These are phyloP conservation scores for Eupeodes luniger DNA, from an alignment of 2,888 invertebrate genomes.

Conservation along the genomic window DNA sequence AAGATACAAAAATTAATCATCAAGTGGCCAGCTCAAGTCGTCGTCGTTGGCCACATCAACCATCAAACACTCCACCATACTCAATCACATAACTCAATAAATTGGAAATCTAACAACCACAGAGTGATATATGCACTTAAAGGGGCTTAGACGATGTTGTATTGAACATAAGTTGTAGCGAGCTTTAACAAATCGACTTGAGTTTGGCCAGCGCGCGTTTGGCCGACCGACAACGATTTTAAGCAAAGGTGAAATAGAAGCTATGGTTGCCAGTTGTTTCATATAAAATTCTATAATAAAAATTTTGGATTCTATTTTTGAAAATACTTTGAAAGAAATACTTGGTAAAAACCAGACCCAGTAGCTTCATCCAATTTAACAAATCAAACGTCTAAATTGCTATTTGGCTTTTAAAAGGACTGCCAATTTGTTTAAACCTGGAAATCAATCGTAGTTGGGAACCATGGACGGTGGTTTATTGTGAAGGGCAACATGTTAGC, in stretches of 20 bases:
- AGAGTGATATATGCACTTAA: conserved; percentile 71
- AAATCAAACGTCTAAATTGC: too few species aligned
- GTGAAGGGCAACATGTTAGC: conserved; percentile 81
- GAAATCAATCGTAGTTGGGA: not conserved
- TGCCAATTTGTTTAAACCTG: too few species aligned
- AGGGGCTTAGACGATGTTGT: conserved; percentile 34
- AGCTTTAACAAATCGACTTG: conserved; percentile 74
- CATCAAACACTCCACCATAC: conserved; percentile 41
- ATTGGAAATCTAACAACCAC: conserved; percentile 76
- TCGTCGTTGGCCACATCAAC: conserved; percentile 37
- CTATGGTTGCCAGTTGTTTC: not conserved
- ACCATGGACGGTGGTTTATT: conserved; percentile 29
- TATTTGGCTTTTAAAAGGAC: too few species aligned
- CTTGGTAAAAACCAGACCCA: too few species aligned
- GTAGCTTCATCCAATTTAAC: too few species aligned
- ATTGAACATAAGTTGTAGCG: conserved; percentile 3
- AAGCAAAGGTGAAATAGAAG: conserved; percentile 17
- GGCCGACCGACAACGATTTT: conserved; percentile 17
- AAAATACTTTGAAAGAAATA: too few species aligned
- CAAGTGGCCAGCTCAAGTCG: conserved; percentile 50
- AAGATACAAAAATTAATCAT: conserved; percentile 68
- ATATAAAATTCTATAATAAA: too few species aligned
- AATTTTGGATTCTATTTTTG: too few species aligned
- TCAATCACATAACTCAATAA: conserved; percentile 76
- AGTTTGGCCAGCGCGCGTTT: conserved; percentile 45